Evolutionary conservation across 2,888 invertebrate genomes (phyloP).

Genomic region (Drosophila pullipes): DNA sequence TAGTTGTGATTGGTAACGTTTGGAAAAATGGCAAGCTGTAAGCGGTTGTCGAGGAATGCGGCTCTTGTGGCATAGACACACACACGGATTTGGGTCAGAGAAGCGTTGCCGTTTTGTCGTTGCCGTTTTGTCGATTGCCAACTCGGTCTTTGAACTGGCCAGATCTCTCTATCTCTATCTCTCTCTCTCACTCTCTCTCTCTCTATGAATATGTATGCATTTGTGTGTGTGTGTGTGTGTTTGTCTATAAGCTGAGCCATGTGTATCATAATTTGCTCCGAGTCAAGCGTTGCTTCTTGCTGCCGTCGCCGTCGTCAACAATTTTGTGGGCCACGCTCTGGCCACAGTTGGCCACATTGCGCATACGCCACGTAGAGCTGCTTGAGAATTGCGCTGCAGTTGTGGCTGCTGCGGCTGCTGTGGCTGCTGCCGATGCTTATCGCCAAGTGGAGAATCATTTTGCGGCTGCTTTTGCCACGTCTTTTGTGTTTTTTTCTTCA

Average conservation of each 20-base stretch:
- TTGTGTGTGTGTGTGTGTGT: constrained; percentile 1
- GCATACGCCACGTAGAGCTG: constrained; percentile 70
- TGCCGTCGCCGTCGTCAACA: not conserved
- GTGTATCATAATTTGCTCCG: constrained; percentile 68
- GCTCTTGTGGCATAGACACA: constrained; percentile 30
- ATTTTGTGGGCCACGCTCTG: constrained; percentile 50
- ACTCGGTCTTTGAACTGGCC: constrained; percentile 62
- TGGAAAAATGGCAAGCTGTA: constrained; percentile 45
- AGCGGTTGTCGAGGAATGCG: constrained; percentile 47
- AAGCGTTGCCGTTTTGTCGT: constrained; percentile 37
- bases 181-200: not conserved
- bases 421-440: constrained; percentile 53
- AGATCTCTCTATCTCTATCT: constrained; percentile 14
- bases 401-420: constrained; percentile 21
- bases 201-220: not conserved
- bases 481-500: constrained; percentile 36
- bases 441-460: constrained; percentile 69
- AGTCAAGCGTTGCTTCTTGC: constrained; percentile 21
- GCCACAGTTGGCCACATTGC: constrained; percentile 61
- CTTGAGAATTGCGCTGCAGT: constrained; percentile 13
- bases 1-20: constrained; percentile 58
- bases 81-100: constrained; percentile 55
- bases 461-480: constrained; percentile 56
- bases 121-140: constrained; percentile 30
- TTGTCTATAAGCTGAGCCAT: constrained; percentile 47